Evolutionary conservation across 2,113 vertebrate genomes (phyloP), one percentile per base, ranked within the genome.

Genomic region (Galbula dea): DNA sequence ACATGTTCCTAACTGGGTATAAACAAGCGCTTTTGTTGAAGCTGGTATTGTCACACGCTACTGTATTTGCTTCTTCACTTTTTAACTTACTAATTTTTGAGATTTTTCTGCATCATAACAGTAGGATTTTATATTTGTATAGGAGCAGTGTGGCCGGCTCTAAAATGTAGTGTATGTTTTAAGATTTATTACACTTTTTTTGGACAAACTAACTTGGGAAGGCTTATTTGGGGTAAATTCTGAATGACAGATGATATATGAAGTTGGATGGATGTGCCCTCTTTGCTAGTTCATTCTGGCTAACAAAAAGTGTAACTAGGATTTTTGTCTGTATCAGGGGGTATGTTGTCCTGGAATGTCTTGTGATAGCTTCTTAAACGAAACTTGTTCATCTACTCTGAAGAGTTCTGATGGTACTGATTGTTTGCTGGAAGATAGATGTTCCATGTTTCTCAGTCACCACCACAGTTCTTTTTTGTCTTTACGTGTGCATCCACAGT

Each of bases 1-100:
- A 6, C 57, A 1, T 26, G 9, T 81, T 21, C 36, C 23, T 37
- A 1, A 7, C 4, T 12, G 9, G 12, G 4, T 8, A 3, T 5
- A 3, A 23, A 18, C 29, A 24, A 5, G 10, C 12, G 3, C 34
- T 51, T 12, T 2, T 7, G 2, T 22, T 67, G n/a, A 39, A 72
- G 36, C 11, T 55, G 16, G 1, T 29, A 0, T 68, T 51, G 5
- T 1, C 13, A 4, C 10, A 5, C 5, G 0, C 14, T 36, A 15
- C 3, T 32, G 17, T 16, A 12, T 19, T 68, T 34, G 12, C 54
- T 34, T 1, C 3, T 22, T 80, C 1, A 0, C 18, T 30, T 55
- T 49, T 41, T 15, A 9, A 15, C 68, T 54, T 34, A 77, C 41
- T 8, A 54, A 55, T 10, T 63, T n/a, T 43, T 5, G 22, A 4